These are phyloP conservation scores for Cecropterus lyciades DNA, from an alignment of 1,140 invertebrate species.

Conservation along the genomic window DNA sequence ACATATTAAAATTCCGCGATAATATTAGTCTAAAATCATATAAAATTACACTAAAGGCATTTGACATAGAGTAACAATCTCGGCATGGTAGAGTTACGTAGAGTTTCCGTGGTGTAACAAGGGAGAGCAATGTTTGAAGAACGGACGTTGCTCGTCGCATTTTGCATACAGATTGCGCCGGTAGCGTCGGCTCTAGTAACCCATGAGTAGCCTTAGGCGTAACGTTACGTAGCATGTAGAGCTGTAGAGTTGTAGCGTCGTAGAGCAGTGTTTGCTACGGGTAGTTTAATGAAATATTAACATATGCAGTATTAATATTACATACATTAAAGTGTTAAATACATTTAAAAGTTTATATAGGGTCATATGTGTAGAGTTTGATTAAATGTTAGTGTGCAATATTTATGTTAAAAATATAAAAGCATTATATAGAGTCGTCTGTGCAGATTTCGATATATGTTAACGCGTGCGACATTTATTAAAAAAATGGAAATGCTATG, in stretches of 20 bases:
- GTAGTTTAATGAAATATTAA: no score
- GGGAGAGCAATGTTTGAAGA: conserved; percentile 9
- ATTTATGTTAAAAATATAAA: no score
- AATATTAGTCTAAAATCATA: no score
- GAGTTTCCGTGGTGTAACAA: background rate
- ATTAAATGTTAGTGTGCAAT: background rate
- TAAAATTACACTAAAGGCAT: background rate
- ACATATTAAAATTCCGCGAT: no score
- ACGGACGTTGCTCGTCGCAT: conserved; percentile 3
- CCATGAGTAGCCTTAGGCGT: background rate
- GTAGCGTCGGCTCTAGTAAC: background rate
- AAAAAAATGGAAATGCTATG: no score
- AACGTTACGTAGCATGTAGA: background rate
- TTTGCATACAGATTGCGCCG: conserved; percentile 14
- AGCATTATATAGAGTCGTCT: no score
- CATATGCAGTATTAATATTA: background rate
- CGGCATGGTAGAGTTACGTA: background rate
- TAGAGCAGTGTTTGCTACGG: no score
- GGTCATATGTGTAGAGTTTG: no score
- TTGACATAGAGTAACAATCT: background rate
- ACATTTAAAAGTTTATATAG: no score
- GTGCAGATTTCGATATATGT: no score
- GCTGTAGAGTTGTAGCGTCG: background rate
- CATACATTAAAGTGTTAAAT: no score
- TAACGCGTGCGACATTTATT: no score